Evolutionary conservation across 2,797 vertebrate species (phyloP).

Genomic region (Gobio occitaniae): DNA sequence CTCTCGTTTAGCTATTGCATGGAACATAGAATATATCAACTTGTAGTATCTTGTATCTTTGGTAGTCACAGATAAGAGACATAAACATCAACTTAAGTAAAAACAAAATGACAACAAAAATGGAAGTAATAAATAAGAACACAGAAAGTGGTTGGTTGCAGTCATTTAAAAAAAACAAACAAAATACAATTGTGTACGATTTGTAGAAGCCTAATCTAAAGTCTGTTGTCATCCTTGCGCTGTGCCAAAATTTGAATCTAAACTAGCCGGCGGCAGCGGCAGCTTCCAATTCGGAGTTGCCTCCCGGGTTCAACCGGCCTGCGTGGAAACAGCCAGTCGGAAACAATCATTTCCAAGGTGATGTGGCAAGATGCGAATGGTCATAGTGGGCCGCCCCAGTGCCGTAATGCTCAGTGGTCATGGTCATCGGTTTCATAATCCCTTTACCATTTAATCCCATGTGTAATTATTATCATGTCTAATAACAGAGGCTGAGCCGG

Average conservation of each 20-base stretch:
- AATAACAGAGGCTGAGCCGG: conserved; percentile 58
- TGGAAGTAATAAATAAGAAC: conserved; percentile 81
- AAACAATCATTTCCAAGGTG: conserved; percentile 57
- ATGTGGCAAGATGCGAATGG: conserved; percentile 65
- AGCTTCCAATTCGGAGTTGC: conserved; percentile 33
- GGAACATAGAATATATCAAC: conserved; percentile 93
- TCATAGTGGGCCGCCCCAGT: conserved; percentile 61
- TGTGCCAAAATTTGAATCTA: not conserved
- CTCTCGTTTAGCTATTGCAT: conserved; percentile 93
- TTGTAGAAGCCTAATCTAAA: conserved; percentile 63
- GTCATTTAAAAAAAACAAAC: conserved; percentile 68
- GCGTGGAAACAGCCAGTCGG: conserved; percentile 71
- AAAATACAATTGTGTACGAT: conserved; percentile 18
- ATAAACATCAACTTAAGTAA: conserved; percentile 76
- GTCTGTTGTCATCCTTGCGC: conserved; percentile 48
- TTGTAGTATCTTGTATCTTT: conserved; percentile 91
- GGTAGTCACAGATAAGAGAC: conserved; percentile 92
- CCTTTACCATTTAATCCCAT: conserved; percentile 63
- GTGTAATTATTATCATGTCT: conserved; percentile 67
- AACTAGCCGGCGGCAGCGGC: conserved; percentile 10
- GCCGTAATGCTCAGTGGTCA: conserved; percentile 74
- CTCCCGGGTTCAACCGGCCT: conserved; percentile 19
- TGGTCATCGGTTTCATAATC: conserved; percentile 61
- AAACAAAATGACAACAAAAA: conserved; percentile 77
- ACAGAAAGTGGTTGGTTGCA: conserved; percentile 82